Conservation (phyloP, 2,888 invertebrate species). For the Nomada hirtipes region DNA sequence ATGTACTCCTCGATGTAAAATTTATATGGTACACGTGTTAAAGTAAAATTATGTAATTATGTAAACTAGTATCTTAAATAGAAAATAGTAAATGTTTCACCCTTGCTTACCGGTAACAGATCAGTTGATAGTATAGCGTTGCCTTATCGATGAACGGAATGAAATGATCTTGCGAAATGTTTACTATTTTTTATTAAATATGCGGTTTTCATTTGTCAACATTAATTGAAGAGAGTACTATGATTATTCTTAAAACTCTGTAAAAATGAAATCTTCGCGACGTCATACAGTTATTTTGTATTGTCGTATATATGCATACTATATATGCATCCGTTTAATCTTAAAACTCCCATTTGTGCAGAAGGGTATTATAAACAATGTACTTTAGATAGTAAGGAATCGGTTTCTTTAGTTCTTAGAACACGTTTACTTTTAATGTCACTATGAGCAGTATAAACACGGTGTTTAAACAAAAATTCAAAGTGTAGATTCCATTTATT, state of each 20-base stretch:
- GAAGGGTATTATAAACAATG: slow-evolving; percentile 27
- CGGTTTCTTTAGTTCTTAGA: slow-evolving; percentile 8
- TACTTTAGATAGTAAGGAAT: slow-evolving; percentile 28
- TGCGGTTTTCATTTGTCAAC: slow-evolving; percentile 23
- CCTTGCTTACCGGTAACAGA: neutral
- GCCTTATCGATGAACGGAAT: neutral
- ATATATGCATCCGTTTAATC: neutral
- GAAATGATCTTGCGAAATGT: neutral
- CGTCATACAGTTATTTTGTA: slow-evolving; percentile 17
- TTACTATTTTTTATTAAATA: slow-evolving; percentile 51
- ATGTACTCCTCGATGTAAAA: slow-evolving; percentile 21
- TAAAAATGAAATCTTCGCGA: neutral
- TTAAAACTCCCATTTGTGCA: slow-evolving; percentile 17
- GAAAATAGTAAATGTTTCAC: slow-evolving; percentile 50
- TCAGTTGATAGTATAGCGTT: neutral
- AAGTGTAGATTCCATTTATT: slow-evolving; percentile 52
- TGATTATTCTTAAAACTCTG: neutral
- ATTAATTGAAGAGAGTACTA: neutral
- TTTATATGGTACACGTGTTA: slow-evolving; percentile 24
- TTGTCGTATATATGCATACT: neutral
- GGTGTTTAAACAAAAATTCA: slow-evolving; percentile 28
- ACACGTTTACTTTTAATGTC: slow-evolving; percentile 20
- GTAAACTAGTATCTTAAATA: slow-evolving; percentile 44
- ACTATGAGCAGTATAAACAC: slow-evolving; percentile 14
- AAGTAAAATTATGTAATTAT: slow-evolving; percentile 31